These are phyloP conservation scores for Zaprionus davidi DNA, from an alignment of 1,140 invertebrate species.

Conservation along the genomic window DNA sequence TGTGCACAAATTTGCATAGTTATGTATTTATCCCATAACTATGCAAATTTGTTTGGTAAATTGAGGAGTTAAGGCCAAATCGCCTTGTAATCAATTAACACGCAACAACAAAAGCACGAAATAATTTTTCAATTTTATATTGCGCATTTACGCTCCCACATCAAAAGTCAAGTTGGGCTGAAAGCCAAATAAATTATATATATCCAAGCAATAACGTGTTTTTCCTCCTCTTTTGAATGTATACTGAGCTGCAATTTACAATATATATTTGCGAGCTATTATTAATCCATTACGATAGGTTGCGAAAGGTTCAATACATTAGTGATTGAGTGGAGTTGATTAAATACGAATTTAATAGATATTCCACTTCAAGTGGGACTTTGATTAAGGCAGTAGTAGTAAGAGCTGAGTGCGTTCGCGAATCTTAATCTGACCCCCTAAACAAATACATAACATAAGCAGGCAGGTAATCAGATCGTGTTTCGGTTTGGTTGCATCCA, in stretches of 20 bases:
- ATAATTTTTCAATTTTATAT: conserved; percentile 16
- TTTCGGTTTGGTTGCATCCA: conserved; percentile 35
- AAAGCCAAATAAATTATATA: conserved; percentile 36
- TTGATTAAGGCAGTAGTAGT: background rate
- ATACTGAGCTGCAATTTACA: background rate
- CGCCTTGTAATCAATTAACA: conserved; percentile 17
- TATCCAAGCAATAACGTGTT: background rate
- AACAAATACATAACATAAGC: background rate
- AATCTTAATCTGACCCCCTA: background rate
- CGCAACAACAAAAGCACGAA: background rate
- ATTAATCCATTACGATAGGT: conserved; percentile 1
- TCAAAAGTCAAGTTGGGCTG: conserved; percentile 13
- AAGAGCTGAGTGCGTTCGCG: background rate
- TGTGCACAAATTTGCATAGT: background rate
- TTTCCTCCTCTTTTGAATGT: background rate
- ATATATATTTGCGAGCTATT: background rate
- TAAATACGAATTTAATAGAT: background rate
- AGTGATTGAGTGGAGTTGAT: background rate
- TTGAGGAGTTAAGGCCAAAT: conserved; percentile 5
- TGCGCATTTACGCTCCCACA: conserved; percentile 28
- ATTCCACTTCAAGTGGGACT: background rate
- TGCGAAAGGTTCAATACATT: background rate
- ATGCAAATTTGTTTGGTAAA: no score
- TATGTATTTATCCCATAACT: no score
- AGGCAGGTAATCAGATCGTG: conserved; percentile 44